A percentile compares a stretch with the other conserved stretches of the same genome.
Conservation (phyloP, 2,888 invertebrate genomes). For the Heteromyza rotundicornis region DNA sequence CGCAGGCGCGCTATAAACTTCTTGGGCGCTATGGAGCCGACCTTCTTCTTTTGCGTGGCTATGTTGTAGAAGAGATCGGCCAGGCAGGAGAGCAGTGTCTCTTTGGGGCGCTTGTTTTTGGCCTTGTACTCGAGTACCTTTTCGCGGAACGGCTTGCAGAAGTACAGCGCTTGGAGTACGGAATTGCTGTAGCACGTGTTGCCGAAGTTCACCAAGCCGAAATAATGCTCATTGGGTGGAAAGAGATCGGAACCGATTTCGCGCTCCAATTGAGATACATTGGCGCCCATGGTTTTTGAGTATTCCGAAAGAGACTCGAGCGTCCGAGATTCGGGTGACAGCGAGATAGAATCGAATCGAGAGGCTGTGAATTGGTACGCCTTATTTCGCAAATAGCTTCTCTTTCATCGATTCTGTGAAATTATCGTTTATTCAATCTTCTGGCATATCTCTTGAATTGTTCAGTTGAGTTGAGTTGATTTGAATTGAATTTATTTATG, state of each 20-base stretch:
- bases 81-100: conserved; percentile 95
- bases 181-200: conserved; percentile 99
- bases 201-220: conserved; percentile 99
- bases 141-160: conserved; percentile 98
- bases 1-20: conserved; percentile 97
- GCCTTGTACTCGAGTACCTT: conserved; percentile 98
- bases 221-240: conserved; percentile 98
- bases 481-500: too few relatives aligned
- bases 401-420: conserved; percentile 27
- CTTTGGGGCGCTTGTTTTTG: conserved; percentile 93
- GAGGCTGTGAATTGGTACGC: neutral
- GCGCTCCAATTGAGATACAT: conserved; percentile 98
- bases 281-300: conserved; percentile 83
- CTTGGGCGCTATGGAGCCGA: conserved; percentile 99
- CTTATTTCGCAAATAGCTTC: neutral
- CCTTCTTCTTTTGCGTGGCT: conserved; percentile 99
- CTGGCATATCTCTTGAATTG: conserved; percentile 20
- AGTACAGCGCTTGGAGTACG: conserved; percentile 98
- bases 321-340: too few relatives aligned
- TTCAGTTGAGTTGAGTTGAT: neutral
- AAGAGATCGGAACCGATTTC: conserved; percentile 99
- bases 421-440: conserved; percentile 23
- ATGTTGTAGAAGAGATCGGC: conserved; percentile 99
- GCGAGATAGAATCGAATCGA: neutral
- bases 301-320: too few relatives aligned